Conservation (phyloP, 2,113 vertebrate species). For the Etheostoma spectabile region DNA sequence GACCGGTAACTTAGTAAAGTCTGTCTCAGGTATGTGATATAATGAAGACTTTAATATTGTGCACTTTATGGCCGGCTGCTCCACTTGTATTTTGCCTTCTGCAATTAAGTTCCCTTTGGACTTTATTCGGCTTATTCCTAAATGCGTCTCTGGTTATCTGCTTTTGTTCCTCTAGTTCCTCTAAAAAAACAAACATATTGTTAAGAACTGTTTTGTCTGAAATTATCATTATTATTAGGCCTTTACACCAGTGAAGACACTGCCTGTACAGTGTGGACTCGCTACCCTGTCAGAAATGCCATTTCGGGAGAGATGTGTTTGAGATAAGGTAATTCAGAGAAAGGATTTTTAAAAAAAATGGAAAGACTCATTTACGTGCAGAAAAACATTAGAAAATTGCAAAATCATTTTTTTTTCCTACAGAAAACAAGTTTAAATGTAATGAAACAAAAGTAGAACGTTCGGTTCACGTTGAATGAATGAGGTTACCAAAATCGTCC, state of each 20-base stretch:
- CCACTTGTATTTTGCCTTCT: not conserved
- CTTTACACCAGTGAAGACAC: not conserved
- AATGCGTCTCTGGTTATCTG: not conserved
- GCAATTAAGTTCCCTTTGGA: constrained; percentile 2
- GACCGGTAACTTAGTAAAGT: not conserved
- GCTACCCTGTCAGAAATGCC: not conserved
- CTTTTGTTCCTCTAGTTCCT: not conserved
- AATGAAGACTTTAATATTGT: not conserved
- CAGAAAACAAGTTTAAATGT: not conserved
- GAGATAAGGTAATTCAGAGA: not conserved
- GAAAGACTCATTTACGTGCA: not conserved
- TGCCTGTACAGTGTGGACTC: not conserved
- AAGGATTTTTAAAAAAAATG: not conserved
- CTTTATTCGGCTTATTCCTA: constrained; percentile 1
- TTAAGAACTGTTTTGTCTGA: not conserved
- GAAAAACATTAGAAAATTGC: not conserved
- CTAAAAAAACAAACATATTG: not conserved
- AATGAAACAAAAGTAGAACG: constrained; percentile 8
- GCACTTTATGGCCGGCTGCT: not conserved
- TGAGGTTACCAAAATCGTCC: constrained; percentile 48
- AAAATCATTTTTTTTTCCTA: not conserved
- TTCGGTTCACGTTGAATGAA: constrained; percentile 11
- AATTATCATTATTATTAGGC: not conserved
- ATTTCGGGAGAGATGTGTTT: constrained; percentile 20
- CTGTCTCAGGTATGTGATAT: not conserved